Evolutionary conservation across 2,113 vertebrate species (phyloP).

Genomic region (Cisticola juncidis): DNA sequence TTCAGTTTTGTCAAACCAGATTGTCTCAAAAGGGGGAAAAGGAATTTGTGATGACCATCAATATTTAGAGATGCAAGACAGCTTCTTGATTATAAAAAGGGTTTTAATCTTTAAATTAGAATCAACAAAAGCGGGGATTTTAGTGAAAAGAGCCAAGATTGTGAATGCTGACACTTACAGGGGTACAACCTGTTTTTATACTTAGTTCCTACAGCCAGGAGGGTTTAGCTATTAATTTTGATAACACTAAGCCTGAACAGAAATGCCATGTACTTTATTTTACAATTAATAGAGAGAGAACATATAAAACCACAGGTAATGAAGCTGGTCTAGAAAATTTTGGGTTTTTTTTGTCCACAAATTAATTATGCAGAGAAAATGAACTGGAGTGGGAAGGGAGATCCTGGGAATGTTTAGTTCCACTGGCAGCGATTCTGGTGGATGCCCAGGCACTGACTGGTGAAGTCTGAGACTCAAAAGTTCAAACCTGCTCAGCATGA

Average conservation of each 20-base stretch:
- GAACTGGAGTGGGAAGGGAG: neutral
- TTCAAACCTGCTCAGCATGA: neutral
- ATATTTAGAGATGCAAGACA: neutral
- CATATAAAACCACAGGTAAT: accelerated
- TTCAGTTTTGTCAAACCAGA: neutral
- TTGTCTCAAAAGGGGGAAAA: neutral
- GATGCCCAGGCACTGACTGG: neutral
- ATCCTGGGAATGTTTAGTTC: neutral
- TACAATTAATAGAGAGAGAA: neutral
- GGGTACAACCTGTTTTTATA: neutral
- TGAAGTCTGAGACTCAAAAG: neutral
- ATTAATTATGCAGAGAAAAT: neutral
- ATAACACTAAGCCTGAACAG: neutral
- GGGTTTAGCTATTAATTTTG: neutral
- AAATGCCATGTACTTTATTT: neutral
- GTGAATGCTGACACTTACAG: neutral
- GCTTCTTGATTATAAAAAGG: neutral
- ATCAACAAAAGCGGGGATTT: neutral
- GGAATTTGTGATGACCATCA: neutral
- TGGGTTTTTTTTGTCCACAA: accelerated
- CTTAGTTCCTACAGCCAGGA: neutral
- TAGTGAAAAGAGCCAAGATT: neutral
- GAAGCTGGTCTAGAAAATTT: neutral
- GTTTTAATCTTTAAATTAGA: neutral
- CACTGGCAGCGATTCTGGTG: neutral